Evolutionary conservation across 2,888 invertebrate species (phyloP).

Genomic region (Coecobrya sp.): DNA sequence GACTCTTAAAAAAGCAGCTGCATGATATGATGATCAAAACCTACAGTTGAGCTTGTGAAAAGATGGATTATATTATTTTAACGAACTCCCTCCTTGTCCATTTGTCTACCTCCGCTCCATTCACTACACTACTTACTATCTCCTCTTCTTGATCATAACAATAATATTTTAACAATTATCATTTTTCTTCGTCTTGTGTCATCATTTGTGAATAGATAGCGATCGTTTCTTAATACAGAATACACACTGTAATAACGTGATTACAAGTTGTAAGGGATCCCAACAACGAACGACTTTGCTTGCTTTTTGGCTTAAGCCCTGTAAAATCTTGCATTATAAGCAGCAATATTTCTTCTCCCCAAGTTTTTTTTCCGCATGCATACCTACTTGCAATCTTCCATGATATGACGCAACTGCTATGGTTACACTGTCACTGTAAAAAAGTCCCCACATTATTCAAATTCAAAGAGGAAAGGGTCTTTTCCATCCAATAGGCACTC

Average conservation of each 20-base stretch:
- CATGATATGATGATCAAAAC: neutral
- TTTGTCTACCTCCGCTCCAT: neutral
- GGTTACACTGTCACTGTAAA: constrained; percentile 30
- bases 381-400: constrained; percentile 9
- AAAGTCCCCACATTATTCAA: constrained; percentile 48
- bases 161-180: constrained; percentile 71
- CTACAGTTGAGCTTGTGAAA: neutral
- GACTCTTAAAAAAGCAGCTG: neutral
- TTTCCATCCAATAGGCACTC: neutral
- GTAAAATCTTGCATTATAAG: neutral
- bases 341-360: neutral
- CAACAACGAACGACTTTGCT: neutral
- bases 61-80: constrained; percentile 35
- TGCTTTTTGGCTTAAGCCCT: constrained; percentile 25
- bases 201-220: constrained; percentile 57
- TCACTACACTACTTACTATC: constrained; percentile 23
- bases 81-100: constrained; percentile 15
- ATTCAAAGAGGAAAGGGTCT: neutral
- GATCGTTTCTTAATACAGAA: constrained; percentile 22
- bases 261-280: too few species aligned
- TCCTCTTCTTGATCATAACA: constrained; percentile 48
- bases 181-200: constrained; percentile 59
- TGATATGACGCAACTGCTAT: constrained; percentile 21
- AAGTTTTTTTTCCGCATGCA: constrained; percentile 24
- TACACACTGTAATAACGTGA: too few species aligned